These are phyloP conservation scores for Automeris io DNA, from an alignment of 2,888 invertebrate species.

Conservation along the genomic window DNA sequence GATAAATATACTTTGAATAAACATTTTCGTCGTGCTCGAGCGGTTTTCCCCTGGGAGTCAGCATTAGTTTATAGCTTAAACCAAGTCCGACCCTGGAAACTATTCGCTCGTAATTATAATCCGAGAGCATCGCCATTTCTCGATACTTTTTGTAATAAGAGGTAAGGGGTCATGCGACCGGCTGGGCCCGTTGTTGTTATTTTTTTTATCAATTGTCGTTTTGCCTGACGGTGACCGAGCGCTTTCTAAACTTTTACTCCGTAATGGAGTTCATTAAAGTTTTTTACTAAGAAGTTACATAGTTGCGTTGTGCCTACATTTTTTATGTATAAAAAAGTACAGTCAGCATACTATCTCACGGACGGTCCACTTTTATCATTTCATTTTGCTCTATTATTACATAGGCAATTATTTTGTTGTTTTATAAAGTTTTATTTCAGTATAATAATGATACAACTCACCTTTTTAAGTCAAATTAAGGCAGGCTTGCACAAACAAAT, in stretches of 20 bases:
- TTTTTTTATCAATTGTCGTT: slow-evolving; percentile 55
- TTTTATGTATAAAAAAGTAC: not conserved
- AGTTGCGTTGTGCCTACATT: not conserved
- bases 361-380: not conserved
- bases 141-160: slow-evolving; percentile 24
- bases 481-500: no score
- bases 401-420: no score
- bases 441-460: no score
- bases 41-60: no score
- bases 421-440: no score
- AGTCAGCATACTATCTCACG: not conserved
- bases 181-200: slow-evolving; percentile 22
- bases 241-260: slow-evolving; percentile 63
- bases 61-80: no score
- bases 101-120: slow-evolving; percentile 58
- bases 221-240: slow-evolving; percentile 29
- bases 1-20: no score
- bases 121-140: slow-evolving; percentile 59
- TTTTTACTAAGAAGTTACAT: not conserved
- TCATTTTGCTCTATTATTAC: no score
- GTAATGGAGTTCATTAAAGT: slow-evolving; percentile 38
- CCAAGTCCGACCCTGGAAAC: no score
- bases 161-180: slow-evolving; percentile 56
- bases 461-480: no score
- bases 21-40: no score